Conservation (phyloP, 2,888 invertebrate genomes). For the Acrobasis consociella region DNA sequence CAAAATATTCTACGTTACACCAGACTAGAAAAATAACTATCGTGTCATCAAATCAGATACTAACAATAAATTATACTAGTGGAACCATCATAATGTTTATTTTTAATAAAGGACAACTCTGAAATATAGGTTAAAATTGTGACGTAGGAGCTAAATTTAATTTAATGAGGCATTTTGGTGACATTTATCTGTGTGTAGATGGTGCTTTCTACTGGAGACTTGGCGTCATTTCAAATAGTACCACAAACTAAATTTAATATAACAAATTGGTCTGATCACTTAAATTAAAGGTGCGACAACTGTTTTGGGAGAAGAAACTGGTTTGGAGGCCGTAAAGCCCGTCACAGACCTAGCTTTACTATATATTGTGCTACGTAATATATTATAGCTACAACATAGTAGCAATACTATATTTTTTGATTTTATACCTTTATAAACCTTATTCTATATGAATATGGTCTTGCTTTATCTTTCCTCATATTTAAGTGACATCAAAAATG, state of each 20-base stretch:
- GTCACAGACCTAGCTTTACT: too few relatives aligned
- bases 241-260: constrained; percentile 58
- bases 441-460: too few relatives aligned
- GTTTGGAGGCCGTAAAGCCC: too few relatives aligned
- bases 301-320: constrained; percentile 21
- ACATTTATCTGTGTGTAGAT: constrained; percentile 64
- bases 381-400: too few relatives aligned
- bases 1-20: constrained; percentile 30
- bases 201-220: constrained; percentile 57
- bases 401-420: too few relatives aligned
- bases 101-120: constrained; percentile 48
- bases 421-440: too few relatives aligned
- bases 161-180: constrained; percentile 61
- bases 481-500: too few relatives aligned
- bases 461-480: too few relatives aligned
- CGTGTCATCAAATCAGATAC: constrained; percentile 35
- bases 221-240: constrained; percentile 71
- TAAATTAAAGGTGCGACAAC: constrained; percentile 43
- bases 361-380: too few relatives aligned
- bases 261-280: constrained; percentile 51
- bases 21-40: constrained; percentile 36
- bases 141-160: constrained; percentile 58
- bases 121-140: constrained; percentile 55
- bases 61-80: constrained; percentile 40
- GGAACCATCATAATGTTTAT: constrained; percentile 42